Percentiles rank a stretch among this genome's conserved stretches.
Conservation (phyloP, 2,113 vertebrate genomes). For the Pedetes capensis region DNA sequence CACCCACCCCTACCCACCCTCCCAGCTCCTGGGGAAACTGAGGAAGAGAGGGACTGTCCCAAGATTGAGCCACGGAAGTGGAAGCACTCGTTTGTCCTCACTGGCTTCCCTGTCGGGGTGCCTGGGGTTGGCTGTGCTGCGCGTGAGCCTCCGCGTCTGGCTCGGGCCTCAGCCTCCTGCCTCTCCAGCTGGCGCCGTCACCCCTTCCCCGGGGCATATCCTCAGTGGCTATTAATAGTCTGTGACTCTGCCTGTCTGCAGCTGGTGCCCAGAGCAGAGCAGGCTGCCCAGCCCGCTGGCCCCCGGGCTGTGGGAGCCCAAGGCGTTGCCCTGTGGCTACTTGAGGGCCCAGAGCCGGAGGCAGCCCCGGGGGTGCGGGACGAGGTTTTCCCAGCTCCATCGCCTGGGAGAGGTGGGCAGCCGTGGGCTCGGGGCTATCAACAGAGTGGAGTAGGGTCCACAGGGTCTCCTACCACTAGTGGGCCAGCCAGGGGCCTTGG, state of each 20-base stretch:
- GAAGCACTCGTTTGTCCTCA: neutral
- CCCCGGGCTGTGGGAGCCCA: neutral
- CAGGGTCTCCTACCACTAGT: neutral
- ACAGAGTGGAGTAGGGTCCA: no score
- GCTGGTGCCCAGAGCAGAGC: conserved; percentile 26
- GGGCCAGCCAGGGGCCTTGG: neutral
- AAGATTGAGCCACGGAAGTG: neutral
- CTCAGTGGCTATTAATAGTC: conserved; percentile 48
- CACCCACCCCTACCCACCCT: neutral
- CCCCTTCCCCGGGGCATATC: conserved; percentile 36
- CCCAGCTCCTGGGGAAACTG: neutral
- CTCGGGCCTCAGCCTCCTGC: conserved; percentile 3
- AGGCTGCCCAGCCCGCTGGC: neutral
- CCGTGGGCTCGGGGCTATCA: neutral
- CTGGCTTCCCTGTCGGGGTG: neutral
- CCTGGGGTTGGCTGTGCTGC: neutral
- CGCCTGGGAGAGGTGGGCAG: neutral
- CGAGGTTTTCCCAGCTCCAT: neutral
- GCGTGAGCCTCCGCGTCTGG: neutral
- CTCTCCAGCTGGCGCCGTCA: neutral
- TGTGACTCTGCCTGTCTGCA: neutral
- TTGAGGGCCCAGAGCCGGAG: neutral
- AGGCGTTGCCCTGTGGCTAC: neutral
- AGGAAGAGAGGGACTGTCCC: neutral
- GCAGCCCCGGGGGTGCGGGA: neutral